Percentiles rank a stretch among this genome's conserved stretches.
These are phyloP conservation scores for Pantherophis alleghaniensis DNA, from an alignment of 2,797 vertebrate species.

Conservation along the genomic window DNA sequence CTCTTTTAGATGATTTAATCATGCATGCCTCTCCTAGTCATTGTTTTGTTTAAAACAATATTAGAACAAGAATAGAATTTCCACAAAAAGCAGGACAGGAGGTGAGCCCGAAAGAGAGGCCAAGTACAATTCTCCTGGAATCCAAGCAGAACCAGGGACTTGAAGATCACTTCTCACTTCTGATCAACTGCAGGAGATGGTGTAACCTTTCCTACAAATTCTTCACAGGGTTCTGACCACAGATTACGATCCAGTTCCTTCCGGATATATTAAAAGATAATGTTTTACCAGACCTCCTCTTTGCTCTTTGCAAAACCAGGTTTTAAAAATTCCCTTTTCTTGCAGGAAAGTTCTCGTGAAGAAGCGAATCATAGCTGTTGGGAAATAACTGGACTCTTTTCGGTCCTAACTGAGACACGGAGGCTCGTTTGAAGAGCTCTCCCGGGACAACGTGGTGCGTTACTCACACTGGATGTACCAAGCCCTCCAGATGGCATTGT, in stretches of 20 bases:
- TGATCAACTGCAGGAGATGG: neutral
- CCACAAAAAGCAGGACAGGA: neutral
- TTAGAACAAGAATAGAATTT: neutral
- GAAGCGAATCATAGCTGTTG: neutral
- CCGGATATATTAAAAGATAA: too few relatives aligned
- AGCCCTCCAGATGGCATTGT: constrained; percentile 99
- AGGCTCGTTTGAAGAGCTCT: neutral
- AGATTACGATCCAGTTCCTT: neutral
- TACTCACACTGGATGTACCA: constrained; percentile 99
- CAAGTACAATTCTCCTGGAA: neutral
- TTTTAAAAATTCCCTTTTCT: neutral
- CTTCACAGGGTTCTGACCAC: neutral
- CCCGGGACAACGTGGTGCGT: accelerated
- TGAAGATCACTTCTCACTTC: neutral
- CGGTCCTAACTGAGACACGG: accelerated
- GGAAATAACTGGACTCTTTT: neutral
- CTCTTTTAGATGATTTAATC: neutral
- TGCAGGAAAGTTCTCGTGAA: too few relatives aligned
- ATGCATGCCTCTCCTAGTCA: neutral
- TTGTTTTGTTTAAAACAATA: neutral
- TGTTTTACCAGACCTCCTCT: too few relatives aligned
- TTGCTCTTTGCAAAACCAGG: neutral
- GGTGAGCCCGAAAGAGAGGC: neutral
- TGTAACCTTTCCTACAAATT: neutral
- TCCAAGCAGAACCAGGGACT: too few relatives aligned